Evolutionary conservation across 2,113 vertebrate species (phyloP).

Genomic region (Rissa tridactyla): DNA sequence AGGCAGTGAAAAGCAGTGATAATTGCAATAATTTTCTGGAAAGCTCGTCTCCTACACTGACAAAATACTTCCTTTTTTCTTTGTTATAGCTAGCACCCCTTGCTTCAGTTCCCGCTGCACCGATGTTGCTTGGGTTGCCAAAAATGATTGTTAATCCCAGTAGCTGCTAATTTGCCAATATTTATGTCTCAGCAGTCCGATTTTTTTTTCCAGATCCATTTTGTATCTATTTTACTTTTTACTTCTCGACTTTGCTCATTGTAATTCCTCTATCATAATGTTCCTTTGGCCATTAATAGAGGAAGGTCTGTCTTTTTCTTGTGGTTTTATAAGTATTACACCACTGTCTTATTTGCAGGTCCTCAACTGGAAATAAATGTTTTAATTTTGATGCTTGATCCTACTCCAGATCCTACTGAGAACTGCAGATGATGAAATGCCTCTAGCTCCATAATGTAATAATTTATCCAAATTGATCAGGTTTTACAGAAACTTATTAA

Average conservation of each 20-base stretch:
- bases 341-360: background rate
- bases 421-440: background rate
- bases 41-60: background rate
- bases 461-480: background rate
- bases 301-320: background rate
- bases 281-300: background rate
- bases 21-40: background rate
- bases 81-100: background rate
- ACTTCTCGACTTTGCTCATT: background rate
- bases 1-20: background rate
- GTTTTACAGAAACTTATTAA: background rate
- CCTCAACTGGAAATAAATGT: background rate
- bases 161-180: background rate
- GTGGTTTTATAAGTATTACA: background rate
- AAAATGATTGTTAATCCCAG: background rate
- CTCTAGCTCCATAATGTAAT: background rate
- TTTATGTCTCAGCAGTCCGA: background rate
- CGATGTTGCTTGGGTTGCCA: background rate
- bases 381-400: background rate
- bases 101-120: background rate
- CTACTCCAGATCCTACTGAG: background rate
- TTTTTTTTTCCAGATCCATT: background rate
- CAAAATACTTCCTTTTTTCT: background rate
- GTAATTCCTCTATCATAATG: background rate
- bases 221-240: background rate